Conservation (phyloP, 2,797 vertebrate species). For the Forpus xanthops region DNA sequence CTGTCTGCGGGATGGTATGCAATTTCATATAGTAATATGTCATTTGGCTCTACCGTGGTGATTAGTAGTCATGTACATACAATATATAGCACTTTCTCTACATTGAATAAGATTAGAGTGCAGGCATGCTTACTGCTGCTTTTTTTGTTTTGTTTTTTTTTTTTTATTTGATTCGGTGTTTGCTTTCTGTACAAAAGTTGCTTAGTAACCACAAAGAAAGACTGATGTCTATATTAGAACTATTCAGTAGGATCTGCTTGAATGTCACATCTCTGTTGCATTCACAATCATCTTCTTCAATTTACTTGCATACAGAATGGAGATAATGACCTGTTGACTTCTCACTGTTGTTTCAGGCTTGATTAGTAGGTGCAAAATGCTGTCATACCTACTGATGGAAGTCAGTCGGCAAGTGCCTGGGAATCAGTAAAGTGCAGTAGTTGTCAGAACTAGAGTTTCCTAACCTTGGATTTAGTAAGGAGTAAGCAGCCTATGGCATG, state of each 20-base stretch:
- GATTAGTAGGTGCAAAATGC: conserved; percentile 41
- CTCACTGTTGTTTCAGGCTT: conserved; percentile 1
- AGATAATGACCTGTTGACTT: conserved; percentile 14
- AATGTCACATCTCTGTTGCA: neutral
- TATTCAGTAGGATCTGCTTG: neutral
- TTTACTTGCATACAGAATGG: neutral
- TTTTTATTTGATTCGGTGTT: neutral
- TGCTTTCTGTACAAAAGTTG: neutral
- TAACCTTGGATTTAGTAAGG: neutral
- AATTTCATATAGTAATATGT: neutral
- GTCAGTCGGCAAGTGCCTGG: neutral
- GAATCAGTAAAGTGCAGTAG: neutral
- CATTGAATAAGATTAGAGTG: neutral
- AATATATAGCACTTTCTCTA: neutral
- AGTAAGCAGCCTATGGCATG: neutral
- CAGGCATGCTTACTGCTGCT: neutral
- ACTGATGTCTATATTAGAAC: neutral
- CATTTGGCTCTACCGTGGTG: neutral
- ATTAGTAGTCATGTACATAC: neutral
- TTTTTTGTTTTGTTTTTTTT: neutral
- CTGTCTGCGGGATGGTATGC: neutral
- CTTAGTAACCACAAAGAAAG: neutral
- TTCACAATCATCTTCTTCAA: neutral
- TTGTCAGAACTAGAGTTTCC: neutral
- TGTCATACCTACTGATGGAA: conserved; percentile 1